A percentile compares a stretch with the other conserved stretches of the same genome.
Evolutionary conservation across 1,140 invertebrate genomes (phyloP).

Genomic region (Dolichoris vasculosae): DNA sequence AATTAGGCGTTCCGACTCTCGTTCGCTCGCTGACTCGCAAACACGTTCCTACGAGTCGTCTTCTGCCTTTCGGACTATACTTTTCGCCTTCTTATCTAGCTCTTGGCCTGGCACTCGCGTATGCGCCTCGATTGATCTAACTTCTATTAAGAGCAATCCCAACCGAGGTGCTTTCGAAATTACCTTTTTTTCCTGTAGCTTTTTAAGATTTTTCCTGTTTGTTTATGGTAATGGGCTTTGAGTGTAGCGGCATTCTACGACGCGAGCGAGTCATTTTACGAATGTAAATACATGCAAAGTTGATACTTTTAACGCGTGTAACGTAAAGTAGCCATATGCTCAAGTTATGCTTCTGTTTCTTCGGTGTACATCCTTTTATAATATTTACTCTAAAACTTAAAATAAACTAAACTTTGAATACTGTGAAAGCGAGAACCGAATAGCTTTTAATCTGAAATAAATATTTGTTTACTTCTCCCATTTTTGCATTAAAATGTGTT

Average conservation of each 20-base stretch:
- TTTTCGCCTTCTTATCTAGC: slow-evolving; percentile 23
- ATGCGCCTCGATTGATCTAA: slow-evolving; percentile 26
- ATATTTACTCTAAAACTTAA: neutral
- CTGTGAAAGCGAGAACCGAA: too few species aligned
- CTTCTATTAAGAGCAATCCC: slow-evolving; percentile 2
- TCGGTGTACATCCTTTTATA: neutral
- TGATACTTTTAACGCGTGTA: neutral
- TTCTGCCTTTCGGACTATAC: neutral
- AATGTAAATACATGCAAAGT: neutral
- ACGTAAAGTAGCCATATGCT: neutral
- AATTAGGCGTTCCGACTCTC: slow-evolving; percentile 58
- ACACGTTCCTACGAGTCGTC: slow-evolving; percentile 45
- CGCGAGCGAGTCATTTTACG: neutral
- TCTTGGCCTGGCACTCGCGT: slow-evolving; percentile 42
- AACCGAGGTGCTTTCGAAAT: neutral
- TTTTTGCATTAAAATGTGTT: neutral
- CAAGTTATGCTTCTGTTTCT: neutral
- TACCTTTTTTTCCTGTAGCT: neutral
- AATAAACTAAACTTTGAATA: neutral
- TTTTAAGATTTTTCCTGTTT: neutral
- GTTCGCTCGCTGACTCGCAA: slow-evolving; percentile 29
- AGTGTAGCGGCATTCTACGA: neutral
- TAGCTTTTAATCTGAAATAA: too few species aligned
- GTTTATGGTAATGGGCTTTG: neutral
- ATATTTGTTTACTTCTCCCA: neutral